Evolutionary conservation across 2,888 invertebrate genomes (phyloP), one percentile per base, ranked within the genome.

Genomic region (Drosophila pseudotalamancana): DNA sequence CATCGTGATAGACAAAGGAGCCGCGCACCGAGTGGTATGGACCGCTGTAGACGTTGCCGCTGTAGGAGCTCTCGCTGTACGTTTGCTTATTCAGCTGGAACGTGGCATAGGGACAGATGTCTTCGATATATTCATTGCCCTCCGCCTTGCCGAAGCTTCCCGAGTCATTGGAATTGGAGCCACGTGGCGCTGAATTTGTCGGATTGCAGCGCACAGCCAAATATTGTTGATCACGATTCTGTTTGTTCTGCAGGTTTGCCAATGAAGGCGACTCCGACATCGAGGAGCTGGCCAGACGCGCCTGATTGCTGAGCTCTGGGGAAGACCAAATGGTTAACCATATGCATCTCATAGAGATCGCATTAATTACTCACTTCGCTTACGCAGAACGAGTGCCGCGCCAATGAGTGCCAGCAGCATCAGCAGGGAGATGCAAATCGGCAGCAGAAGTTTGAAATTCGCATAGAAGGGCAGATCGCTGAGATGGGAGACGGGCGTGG

Each of bases 71-170:
- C 92, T 97, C 97, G 87, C 96, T 96, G 92, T 97, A 96, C 0
- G 96, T 94, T 46, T 95, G 95, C 87, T 97, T 97, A 62, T 96
- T 96, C 82, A 97, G 92, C 90, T 97, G 97, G 92, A 97, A 97
- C 43, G 97, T 97, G 55, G 97, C 97, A 92, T 97, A 97, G 0
- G 97, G 97, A 90, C 97, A 97, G 85, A 97, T 97, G 90, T 97
- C 97, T 92, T 97, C 97, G 89, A 97, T 96, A 92, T 97, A 97
- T 91, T 97, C 97, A 60, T 92, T 92, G 59, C 92, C 91, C 77
- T 92, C 92, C 35, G 92, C 91, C 77, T 93, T 93, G 55, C 89
- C 90, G 80, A 92, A 93, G 70, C 94, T 94, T 29, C 92, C 93
- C 11, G 93, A 92, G 84, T 93, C 93, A 45, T 91, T 91, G 29